Evolutionary conservation across 2,113 vertebrate species (phyloP).

Genomic region (Aphyosemion australe): DNA sequence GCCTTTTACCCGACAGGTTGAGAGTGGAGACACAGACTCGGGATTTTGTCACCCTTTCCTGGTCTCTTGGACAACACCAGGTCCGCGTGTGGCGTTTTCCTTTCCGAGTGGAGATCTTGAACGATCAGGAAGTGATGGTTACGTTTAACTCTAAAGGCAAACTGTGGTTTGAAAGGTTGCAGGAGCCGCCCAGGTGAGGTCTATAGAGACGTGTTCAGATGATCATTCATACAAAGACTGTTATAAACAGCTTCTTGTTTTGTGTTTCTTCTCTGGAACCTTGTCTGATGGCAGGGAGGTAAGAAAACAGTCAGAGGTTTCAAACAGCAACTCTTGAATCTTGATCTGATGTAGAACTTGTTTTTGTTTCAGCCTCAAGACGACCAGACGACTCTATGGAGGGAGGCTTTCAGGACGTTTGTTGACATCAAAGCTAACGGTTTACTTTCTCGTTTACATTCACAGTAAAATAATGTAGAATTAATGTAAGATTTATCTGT

Average conservation of each 20-base stretch:
- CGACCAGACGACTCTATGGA: constrained; percentile 80
- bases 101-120: constrained; percentile 84
- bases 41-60: constrained; percentile 75
- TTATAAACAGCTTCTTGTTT: not conserved
- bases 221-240: no score
- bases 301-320: constrained; percentile 10
- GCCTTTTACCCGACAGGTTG: constrained; percentile 75
- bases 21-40: constrained; percentile 68
- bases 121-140: constrained; percentile 77
- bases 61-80: constrained; percentile 73
- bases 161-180: constrained; percentile 87
- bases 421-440: constrained; percentile 88
- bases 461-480: no score
- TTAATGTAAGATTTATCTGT: no score
- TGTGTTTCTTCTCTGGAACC: not conserved
- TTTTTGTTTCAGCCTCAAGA: constrained; percentile 60
- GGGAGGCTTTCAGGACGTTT: constrained; percentile 86
- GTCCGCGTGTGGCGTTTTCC: constrained; percentile 79
- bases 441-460: constrained; percentile 46
- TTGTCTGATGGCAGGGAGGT: constrained; percentile 41
- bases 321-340: not conserved
- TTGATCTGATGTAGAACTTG: not conserved
- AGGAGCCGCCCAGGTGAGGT: constrained; percentile 69
- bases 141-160: constrained; percentile 85
- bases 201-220: constrained; percentile 1